Evolutionary conservation across 2,797 vertebrate genomes (phyloP), one percentile per base, ranked within the genome.

Genomic region (Simalia tracyae): DNA sequence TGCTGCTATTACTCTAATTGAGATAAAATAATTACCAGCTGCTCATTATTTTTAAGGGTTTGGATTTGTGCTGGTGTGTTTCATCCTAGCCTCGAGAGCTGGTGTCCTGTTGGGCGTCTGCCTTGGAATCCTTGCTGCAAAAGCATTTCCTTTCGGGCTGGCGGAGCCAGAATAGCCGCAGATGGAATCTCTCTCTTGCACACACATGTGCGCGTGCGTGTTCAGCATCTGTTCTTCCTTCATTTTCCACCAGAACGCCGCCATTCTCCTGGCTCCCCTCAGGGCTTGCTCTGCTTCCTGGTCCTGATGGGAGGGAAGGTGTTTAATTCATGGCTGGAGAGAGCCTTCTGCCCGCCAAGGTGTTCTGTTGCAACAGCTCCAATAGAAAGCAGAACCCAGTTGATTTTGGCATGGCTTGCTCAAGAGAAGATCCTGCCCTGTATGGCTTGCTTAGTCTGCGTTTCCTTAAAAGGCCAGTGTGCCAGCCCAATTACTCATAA

Each of bases 201-300:
- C n/a, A 24, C 19, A 31, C 5, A 76, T 2, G 0, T 0, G 14
- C 28, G 1, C 1, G 28, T 31, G 8, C 5, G 0, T 61, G 15
- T 0, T 28, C 50, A 2, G 12, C 54, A 56, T 56, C 14, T 5
- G 2, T 31, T 88, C 85, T 90, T 90, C 86, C 57, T 85, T 56
- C 46, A 2, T 9, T 42, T 54, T 59, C 60, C 24, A 50, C 84
- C 64, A 68, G 57, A 4, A 26, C 10, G 68, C 9, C 8, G 6
- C 64, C 22, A 1, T 86, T 88, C 66, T 14, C n/a, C 54, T n/a
- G 22, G n/a, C 36, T 15, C 17, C 11, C 87, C 31, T 28, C 1
- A 14, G 56, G 22, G 54, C 61, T 63, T 54, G 26, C 42, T 12
- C 26, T 4, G 28, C 22, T 81, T 56, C 31, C 76, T 11, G 28